phyloP scores from a whole-genome alignment of 1,140 invertebrate species.

The Xylocopa sonorina region DNA sequence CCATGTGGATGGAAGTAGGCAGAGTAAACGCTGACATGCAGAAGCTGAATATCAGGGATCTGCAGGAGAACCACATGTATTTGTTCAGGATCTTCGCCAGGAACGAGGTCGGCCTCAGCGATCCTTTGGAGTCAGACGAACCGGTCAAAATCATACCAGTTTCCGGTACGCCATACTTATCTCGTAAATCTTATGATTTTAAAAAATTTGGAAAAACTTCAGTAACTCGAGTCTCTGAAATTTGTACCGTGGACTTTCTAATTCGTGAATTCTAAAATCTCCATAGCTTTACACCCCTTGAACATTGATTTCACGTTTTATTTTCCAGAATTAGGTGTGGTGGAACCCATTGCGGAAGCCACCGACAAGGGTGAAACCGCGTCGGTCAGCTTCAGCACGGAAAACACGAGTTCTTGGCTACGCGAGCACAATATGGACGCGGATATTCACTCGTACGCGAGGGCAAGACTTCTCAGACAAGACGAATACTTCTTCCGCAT shows the following conservation, averaged over 20 bases:
- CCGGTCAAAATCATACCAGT: conserved; percentile 92
- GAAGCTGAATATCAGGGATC: conserved; percentile 92
- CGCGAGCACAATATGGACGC: conserved; percentile 95
- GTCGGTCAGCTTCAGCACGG: conserved; percentile 90
- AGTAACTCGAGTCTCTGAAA: too few relatives aligned
- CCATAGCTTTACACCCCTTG: too few relatives aligned
- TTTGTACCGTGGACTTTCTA: neutral
- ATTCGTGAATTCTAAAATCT: neutral
- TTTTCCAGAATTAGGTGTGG: conserved; percentile 75
- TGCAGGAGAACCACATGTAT: conserved; percentile 95
- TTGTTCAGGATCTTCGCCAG: conserved; percentile 94
- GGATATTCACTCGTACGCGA: conserved; percentile 93
- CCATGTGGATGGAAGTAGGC: conserved; percentile 98
- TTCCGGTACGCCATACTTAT: conserved; percentile 85
- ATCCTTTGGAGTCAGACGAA: conserved; percentile 96
- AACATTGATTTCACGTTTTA: neutral
- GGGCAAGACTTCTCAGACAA: conserved; percentile 89
- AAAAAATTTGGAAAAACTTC: neutral
- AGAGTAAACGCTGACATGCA: conserved; percentile 91
- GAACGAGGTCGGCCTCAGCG: conserved; percentile 97
- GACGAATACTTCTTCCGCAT: conserved; percentile 98
- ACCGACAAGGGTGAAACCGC: conserved; percentile 87
- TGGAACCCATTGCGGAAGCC: conserved; percentile 83
- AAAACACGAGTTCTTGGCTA: conserved; percentile 96
- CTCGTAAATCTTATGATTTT: too few relatives aligned